phyloP scores from a whole-genome alignment of 1,140 invertebrate genomes.

The Rhagoletis zephyria region DNA sequence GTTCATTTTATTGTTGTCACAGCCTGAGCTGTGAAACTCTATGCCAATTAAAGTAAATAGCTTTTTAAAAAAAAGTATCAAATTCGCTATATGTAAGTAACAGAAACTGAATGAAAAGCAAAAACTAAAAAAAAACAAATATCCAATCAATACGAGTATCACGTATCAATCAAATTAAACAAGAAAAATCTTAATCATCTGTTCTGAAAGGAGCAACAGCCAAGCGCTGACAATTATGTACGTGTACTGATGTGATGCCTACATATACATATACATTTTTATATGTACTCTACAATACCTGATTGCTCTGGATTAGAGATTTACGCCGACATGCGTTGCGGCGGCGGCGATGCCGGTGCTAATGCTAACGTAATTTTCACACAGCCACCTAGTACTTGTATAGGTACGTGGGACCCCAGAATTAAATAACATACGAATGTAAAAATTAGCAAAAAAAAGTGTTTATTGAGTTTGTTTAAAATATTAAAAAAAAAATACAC shows the following conservation, averaged over 20 bases:
- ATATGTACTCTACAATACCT: background rate
- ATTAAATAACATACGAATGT: no score
- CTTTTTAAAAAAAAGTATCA: constrained; percentile 29
- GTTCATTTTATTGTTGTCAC: background rate
- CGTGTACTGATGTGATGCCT: no score
- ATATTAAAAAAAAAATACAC: no score
- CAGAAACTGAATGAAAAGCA: background rate
- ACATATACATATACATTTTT: background rate
- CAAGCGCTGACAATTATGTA: background rate
- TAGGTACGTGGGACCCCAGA: no score
- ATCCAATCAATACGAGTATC: background rate
- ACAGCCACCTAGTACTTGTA: no score
- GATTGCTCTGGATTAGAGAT: no score
- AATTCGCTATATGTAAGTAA: constrained; percentile 37
- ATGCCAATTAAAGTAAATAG: constrained; percentile 9
- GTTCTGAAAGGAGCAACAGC: background rate
- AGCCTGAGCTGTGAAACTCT: background rate
- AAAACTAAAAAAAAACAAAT: background rate
- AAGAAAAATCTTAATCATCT: constrained; percentile 45
- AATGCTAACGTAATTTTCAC: no score
- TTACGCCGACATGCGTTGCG: no score
- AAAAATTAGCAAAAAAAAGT: no score
- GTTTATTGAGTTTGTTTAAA: no score
- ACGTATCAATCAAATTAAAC: constrained; percentile 51
- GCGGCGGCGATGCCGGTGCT: no score